Conservation (phyloP, 2,113 vertebrate genomes). For the Centrocercus urophasianus region DNA sequence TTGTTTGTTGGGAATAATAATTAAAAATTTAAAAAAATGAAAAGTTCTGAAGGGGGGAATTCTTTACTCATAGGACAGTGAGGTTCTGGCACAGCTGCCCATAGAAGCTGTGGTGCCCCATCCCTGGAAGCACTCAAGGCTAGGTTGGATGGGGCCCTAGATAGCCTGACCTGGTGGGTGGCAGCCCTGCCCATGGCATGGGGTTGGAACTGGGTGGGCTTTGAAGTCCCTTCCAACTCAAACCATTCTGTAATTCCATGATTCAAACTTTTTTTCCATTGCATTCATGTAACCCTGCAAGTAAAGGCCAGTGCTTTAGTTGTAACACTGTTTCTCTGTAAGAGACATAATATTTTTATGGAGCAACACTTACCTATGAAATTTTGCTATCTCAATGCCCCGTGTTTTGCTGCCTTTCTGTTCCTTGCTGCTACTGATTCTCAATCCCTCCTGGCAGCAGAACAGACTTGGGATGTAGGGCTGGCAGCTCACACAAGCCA, state of each 20-base stretch:
- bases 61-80: no score
- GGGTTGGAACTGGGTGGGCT: no score
- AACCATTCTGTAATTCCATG: no score
- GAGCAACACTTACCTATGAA: background rate
- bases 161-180: no score
- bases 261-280: background rate
- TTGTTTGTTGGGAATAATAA: background rate
- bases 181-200: no score
- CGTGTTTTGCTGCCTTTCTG: background rate
- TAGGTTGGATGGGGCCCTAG: no score
- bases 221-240: no score
- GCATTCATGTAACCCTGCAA: background rate
- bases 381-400: background rate
- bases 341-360: background rate
- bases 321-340: background rate
- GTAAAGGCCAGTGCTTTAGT: background rate
- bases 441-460: background rate
- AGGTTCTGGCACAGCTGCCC: no score
- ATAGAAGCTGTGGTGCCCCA: no score
- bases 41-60: no score
- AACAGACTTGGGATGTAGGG: background rate
- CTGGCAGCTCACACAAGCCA: background rate
- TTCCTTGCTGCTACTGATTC: background rate
- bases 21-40: no score
- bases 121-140: no score